Evolutionary conservation across 2,113 vertebrate species (phyloP).

Genomic region (Dolichotis patagonum): DNA sequence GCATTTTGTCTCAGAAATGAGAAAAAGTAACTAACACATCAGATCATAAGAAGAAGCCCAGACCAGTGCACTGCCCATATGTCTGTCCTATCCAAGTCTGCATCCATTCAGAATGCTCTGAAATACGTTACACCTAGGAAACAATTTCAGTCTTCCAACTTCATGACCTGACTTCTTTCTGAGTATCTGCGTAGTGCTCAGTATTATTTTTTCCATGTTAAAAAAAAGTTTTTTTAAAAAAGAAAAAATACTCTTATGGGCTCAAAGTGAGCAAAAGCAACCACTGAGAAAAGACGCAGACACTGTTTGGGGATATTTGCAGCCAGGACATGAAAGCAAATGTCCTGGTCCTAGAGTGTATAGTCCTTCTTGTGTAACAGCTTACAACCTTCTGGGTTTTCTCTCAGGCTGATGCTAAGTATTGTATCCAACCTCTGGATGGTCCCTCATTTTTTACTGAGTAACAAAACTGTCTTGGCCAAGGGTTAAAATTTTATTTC

Average conservation of each 20-base stretch:
- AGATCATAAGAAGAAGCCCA: neutral
- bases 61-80: rapidly evolving
- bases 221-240: neutral
- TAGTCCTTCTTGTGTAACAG: neutral
- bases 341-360: neutral
- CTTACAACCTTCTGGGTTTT: neutral
- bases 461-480: neutral
- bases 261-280: neutral
- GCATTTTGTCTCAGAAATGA: neutral
- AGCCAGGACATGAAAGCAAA: neutral
- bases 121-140: neutral
- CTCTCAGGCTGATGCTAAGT: neutral
- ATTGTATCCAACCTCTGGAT: neutral
- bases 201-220: neutral
- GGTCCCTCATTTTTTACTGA: neutral
- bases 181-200: neutral
- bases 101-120: neutral
- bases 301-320: neutral
- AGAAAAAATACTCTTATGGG: neutral
- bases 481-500: neutral
- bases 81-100: rapidly evolving
- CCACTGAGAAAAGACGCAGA: neutral
- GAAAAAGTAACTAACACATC: neutral
- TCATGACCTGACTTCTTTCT: neutral
- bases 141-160: neutral